phyloP scores from a whole-genome alignment of 2,888 invertebrate genomes.

The Hylaea fasciaria region DNA sequence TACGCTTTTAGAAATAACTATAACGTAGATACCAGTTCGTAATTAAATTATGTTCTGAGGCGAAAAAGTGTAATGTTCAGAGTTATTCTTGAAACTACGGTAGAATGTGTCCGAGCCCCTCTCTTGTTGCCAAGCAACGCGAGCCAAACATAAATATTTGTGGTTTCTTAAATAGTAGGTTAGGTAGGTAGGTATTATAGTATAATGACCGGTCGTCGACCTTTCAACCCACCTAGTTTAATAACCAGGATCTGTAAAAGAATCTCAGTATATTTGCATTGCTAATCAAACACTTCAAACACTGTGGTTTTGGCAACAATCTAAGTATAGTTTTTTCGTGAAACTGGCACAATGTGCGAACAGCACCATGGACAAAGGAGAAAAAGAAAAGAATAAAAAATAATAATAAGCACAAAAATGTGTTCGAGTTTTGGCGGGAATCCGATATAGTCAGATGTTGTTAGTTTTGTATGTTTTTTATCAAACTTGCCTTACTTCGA shows the following conservation, averaged over 20 bases:
- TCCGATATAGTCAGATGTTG: too few species aligned
- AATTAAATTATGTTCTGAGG: background rate
- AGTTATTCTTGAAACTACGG: background rate
- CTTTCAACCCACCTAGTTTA: slow-evolving; percentile 33
- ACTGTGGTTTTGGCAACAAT: slow-evolving; percentile 20
- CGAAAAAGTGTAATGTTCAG: background rate
- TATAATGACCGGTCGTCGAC: slow-evolving; percentile 45
- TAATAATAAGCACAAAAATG: too few species aligned
- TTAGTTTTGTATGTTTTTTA: too few species aligned
- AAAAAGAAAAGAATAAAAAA: too few species aligned
- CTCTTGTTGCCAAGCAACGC: slow-evolving; percentile 52
- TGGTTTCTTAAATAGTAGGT: slow-evolving; percentile 40
- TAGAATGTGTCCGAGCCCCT: slow-evolving; percentile 28
- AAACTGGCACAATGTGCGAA: too few species aligned
- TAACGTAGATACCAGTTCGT: too few species aligned
- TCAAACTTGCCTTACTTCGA: too few species aligned
- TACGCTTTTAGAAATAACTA: too few species aligned
- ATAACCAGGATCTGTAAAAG: slow-evolving; percentile 24
- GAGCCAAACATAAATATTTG: slow-evolving; percentile 58
- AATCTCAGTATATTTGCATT: slow-evolving; percentile 30
- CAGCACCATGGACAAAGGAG: too few species aligned
- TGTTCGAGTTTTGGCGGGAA: too few species aligned
- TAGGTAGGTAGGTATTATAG: slow-evolving; percentile 28
- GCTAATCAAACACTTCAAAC: slow-evolving; percentile 25
- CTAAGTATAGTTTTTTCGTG: too few species aligned